phyloP scores from a whole-genome alignment of 2,888 invertebrate species.

The Elysia crispata region DNA sequence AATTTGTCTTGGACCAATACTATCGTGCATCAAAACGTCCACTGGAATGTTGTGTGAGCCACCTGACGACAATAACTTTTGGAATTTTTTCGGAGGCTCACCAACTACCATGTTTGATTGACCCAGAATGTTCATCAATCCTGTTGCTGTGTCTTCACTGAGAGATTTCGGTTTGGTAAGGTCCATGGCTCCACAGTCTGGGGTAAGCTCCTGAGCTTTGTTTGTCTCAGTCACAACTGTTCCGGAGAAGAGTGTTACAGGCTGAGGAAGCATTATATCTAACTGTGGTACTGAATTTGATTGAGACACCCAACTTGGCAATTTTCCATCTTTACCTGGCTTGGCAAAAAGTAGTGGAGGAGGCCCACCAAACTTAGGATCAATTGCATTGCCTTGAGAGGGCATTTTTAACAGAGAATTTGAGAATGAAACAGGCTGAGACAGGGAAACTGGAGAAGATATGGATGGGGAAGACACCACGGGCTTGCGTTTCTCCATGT shows the following conservation, averaged over 20 bases:
- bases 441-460: too few relatives aligned
- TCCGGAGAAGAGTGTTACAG: too few relatives aligned
- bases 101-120: not conserved
- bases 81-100: conserved; percentile 10
- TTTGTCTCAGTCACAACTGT: not conserved
- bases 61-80: conserved; percentile 22
- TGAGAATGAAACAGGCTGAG: too few relatives aligned
- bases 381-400: too few relatives aligned
- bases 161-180: conserved; percentile 41
- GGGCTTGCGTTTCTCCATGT: not conserved
- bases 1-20: not conserved
- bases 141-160: not conserved
- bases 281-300: too few relatives aligned
- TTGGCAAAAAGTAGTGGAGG: too few relatives aligned
- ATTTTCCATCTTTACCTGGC: too few relatives aligned
- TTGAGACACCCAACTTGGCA: too few relatives aligned
- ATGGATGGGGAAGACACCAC: not conserved
- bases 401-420: too few relatives aligned
- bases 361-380: too few relatives aligned
- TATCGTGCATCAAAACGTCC: conserved; percentile 16
- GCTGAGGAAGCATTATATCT: too few relatives aligned
- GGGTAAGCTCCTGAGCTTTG: not conserved
- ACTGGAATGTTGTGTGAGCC: conserved; percentile 6
- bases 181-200: conserved; percentile 48
- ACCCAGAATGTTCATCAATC: not conserved